Conservation (phyloP, 2,888 invertebrate genomes). For the Aproaerema taeniolella region DNA sequence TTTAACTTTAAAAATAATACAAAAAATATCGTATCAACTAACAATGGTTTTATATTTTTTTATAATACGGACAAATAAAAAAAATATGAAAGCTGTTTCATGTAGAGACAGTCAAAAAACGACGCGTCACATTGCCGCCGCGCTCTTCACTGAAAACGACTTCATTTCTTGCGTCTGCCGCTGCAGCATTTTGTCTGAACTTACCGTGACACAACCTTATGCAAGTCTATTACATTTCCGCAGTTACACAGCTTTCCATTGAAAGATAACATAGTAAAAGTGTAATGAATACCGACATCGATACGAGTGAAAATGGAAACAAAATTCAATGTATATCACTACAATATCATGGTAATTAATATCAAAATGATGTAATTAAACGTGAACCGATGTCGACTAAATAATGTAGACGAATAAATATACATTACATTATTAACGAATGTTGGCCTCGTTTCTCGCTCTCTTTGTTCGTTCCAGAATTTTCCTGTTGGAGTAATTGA, state of each 20-base stretch:
- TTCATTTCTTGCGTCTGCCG: background rate
- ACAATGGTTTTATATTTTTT: no score
- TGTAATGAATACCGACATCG: no score
- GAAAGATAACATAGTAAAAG: no score
- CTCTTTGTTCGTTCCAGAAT: constrained; percentile 74
- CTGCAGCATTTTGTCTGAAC: constrained; percentile 2
- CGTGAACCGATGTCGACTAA: constrained; percentile 54
- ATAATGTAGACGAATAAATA: constrained; percentile 74
- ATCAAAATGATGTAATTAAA: constrained; percentile 50
- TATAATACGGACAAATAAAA: no score
- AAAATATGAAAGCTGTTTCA: no score
- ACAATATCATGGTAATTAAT: constrained; percentile 33
- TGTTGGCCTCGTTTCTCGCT: constrained; percentile 74
- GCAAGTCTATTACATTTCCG: no score
- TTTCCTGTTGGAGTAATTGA: constrained; percentile 55
- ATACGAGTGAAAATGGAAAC: no score
- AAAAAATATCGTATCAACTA: no score
- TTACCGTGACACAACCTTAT: no score
- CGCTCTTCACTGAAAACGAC: constrained; percentile 4
- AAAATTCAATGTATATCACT: no score
- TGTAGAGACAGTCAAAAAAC: no score
- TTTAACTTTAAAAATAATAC: background rate
- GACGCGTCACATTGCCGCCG: constrained; percentile 1
- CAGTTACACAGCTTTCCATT: no score
- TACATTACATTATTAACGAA: constrained; percentile 77